A percentile compares a stretch with the other conserved stretches of the same genome.
Conservation (phyloP, 2,113 vertebrate species). For the Proteles cristata region DNA sequence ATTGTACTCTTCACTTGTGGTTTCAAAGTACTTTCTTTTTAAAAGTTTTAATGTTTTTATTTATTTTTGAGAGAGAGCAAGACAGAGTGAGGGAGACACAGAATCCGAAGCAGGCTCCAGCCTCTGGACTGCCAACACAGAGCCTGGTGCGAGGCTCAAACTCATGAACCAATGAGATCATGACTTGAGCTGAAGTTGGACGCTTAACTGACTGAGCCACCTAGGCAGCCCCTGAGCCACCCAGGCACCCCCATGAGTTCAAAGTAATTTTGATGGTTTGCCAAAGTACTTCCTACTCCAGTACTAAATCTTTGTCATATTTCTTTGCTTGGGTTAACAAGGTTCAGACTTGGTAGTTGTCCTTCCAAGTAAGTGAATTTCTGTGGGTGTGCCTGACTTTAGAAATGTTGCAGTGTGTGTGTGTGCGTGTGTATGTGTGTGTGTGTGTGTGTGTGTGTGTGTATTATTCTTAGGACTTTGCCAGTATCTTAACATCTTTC, state of each 20-base stretch:
- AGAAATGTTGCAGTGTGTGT: background rate
- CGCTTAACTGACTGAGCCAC: too few species aligned
- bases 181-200: too few species aligned
- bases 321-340: slow-evolving; percentile 59
- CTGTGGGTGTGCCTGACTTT: background rate
- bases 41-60: too few species aligned
- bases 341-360: background rate
- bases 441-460: background rate
- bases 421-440: background rate
- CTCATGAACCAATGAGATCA: too few species aligned
- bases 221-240: too few species aligned
- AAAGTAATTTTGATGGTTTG: slow-evolving; percentile 51
- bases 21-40: slow-evolving; percentile 33
- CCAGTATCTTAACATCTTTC: slow-evolving; percentile 53
- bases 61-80: too few species aligned
- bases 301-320: slow-evolving; percentile 27
- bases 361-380: slow-evolving; percentile 55
- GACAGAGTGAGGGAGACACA: too few species aligned
- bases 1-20: slow-evolving; percentile 27
- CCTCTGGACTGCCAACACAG: too few species aligned
- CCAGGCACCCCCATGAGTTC: background rate
- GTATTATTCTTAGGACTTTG: slow-evolving; percentile 39
- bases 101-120: too few species aligned
- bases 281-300: slow-evolving; percentile 47
- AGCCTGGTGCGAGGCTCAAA: too few species aligned